Conservation (phyloP, 1,140 invertebrate genomes). For the Monomorium pharaonis region DNA sequence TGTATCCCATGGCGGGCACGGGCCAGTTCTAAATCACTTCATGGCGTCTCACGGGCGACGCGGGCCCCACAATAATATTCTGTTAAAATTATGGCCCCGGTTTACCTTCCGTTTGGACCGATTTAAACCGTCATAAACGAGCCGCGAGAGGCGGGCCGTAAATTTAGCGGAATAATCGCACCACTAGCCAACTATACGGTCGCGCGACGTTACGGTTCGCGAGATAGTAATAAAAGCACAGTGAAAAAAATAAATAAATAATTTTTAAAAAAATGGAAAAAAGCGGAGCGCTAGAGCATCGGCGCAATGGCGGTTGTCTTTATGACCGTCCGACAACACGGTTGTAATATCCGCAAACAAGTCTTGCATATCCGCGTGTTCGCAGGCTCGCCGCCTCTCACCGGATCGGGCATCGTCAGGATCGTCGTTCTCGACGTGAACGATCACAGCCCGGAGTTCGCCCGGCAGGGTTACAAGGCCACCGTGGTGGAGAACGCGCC, state of each 20-base stretch:
- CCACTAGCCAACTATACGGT: slow-evolving; percentile 43
- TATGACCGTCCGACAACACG: neutral
- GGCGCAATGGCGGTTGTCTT: neutral
- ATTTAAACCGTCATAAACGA: slow-evolving; percentile 52
- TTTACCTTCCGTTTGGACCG: slow-evolving; percentile 41
- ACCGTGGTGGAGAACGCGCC: slow-evolving; percentile 92
- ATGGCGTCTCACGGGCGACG: neutral
- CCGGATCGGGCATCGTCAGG: slow-evolving; percentile 93
- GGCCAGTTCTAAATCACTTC: slow-evolving; percentile 35
- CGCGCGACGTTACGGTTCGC: neutral
- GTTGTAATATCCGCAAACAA: too few relatives aligned
- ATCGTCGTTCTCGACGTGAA: slow-evolving; percentile 97
- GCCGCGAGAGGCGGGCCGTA: slow-evolving; percentile 34
- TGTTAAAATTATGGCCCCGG: slow-evolving; percentile 45
- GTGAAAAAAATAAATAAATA: neutral
- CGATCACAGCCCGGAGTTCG: slow-evolving; percentile 95
- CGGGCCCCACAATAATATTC: slow-evolving; percentile 30
- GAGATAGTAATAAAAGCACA: slow-evolving; percentile 32
- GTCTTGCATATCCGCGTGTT: slow-evolving; percentile 61
- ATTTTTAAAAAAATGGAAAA: neutral
- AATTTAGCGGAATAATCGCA: slow-evolving; percentile 49
- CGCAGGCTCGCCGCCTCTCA: slow-evolving; percentile 94
- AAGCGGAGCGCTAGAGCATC: neutral
- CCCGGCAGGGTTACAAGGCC: slow-evolving; percentile 91
- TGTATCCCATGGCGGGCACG: neutral